phyloP scores from a whole-genome alignment of 1,140 invertebrate species.

The Camponotus floridanus region DNA sequence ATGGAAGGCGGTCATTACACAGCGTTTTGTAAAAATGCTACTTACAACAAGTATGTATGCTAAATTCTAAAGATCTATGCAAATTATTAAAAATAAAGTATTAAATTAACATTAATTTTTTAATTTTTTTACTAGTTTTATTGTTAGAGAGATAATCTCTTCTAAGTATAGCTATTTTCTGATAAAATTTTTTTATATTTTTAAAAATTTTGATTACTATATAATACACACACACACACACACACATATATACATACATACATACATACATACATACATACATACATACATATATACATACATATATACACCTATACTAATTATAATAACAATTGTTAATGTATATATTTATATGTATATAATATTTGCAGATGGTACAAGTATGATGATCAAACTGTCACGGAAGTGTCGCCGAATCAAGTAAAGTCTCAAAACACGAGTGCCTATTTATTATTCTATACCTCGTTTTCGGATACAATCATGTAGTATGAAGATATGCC shows the following conservation, averaged over 20 bases:
- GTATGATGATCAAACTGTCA: conserved; percentile 95
- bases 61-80: not conserved
- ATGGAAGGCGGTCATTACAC: conserved; percentile 97
- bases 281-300: too few relatives aligned
- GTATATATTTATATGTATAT: not conserved
- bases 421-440: conserved; percentile 90
- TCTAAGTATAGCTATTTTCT: not conserved
- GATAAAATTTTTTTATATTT: too few relatives aligned
- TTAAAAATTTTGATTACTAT: too few relatives aligned
- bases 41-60: conserved; percentile 84
- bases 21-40: conserved; percentile 89
- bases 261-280: too few relatives aligned
- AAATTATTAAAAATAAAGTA: conserved; percentile 39
- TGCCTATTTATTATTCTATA: conserved; percentile 94
- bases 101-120: conserved; percentile 6
- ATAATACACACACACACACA: too few relatives aligned
- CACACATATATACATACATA: too few relatives aligned
- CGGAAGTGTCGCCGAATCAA: conserved; percentile 89
- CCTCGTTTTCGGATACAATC: conserved; percentile 80
- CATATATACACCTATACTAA: not conserved
- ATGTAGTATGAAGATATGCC: conserved; percentile 66
- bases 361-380: conserved; percentile 92
- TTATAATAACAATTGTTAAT: not conserved
- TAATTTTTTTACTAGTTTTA: conserved; percentile 1
- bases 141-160: conserved; percentile 24